Evolutionary conservation across 2,113 vertebrate genomes (phyloP).

Genomic region (Aegithalos caudatus): DNA sequence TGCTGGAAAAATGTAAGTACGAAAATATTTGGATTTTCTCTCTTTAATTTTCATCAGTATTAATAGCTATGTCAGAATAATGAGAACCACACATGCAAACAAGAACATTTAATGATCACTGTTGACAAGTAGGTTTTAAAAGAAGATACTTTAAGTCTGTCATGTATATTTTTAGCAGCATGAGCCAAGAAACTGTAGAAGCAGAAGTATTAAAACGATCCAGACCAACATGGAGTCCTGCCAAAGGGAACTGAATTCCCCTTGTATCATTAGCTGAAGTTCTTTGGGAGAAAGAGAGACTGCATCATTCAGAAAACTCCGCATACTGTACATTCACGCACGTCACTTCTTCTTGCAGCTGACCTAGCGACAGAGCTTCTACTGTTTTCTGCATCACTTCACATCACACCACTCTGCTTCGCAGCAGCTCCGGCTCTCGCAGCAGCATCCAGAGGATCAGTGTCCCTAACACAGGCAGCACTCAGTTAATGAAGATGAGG

Average conservation of each 20-base stretch:
- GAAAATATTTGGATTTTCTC: conserved; percentile 36
- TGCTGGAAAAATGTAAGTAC: neutral
- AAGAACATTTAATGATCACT: conserved; percentile 1
- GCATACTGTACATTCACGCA: conserved; percentile 72
- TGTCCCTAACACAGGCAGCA: neutral
- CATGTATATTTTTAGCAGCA: conserved; percentile 48
- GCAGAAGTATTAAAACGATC: conserved; percentile 68
- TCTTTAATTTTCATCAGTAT: conserved; percentile 56
- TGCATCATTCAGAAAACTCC: conserved; percentile 73
- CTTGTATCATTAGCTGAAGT: conserved; percentile 72
- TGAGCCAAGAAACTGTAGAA: conserved; percentile 60
- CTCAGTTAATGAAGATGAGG: conserved; percentile 26
- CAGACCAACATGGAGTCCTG: conserved; percentile 69
- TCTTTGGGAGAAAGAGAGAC: conserved; percentile 64
- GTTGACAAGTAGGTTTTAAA: conserved; percentile 23
- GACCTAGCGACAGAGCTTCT: conserved; percentile 70
- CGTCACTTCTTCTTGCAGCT: conserved; percentile 73
- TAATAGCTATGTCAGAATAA: conserved; percentile 44
- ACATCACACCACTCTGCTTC: conserved; percentile 24
- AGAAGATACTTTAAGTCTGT: conserved; percentile 27
- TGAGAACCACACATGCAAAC: conserved; percentile 1
- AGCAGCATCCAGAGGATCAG: neutral
- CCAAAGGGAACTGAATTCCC: conserved; percentile 77
- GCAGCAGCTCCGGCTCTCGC: conserved; percentile 1
- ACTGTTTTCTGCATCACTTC: conserved; percentile 70